Percentiles rank a stretch among this genome's conserved stretches.
These are phyloP conservation scores for Mormoops blainvillei DNA, from an alignment of 2,113 vertebrate species.

Conservation along the genomic window DNA sequence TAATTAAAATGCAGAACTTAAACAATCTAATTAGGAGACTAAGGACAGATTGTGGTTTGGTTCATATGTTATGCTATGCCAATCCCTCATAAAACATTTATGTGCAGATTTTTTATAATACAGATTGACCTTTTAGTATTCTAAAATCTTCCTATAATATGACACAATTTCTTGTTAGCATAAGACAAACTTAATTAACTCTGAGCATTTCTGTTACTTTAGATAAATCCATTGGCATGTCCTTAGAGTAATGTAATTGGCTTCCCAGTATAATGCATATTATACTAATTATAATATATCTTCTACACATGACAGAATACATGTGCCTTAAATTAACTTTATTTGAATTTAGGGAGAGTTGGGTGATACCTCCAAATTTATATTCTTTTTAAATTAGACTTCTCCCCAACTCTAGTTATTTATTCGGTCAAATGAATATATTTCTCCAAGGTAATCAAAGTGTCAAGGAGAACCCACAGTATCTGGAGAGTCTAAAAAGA, in stretches of 20 bases:
- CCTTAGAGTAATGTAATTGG: constrained; percentile 57
- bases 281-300: constrained; percentile 60
- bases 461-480: not conserved
- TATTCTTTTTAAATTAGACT: constrained; percentile 18
- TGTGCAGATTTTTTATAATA: not conserved
- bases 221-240: constrained; percentile 57
- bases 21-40: not conserved
- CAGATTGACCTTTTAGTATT: constrained; percentile 48
- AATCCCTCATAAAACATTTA: constrained; percentile 46
- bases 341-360: constrained; percentile 31
- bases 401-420: not conserved
- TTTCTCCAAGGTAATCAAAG: constrained; percentile 17
- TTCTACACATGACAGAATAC: constrained; percentile 39
- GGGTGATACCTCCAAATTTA: constrained; percentile 28
- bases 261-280: constrained; percentile 44
- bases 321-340: constrained; percentile 61
- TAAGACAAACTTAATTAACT: constrained; percentile 71
- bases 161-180: constrained; percentile 58
- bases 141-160: constrained; percentile 49
- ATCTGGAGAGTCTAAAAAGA: not conserved
- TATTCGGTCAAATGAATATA: not conserved
- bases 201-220: constrained; percentile 60
- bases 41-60: not conserved
- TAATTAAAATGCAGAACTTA: constrained; percentile 28
- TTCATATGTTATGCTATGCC: constrained; percentile 13